Conservation (phyloP, 1,140 invertebrate species). For the Bombus confusus region DNA sequence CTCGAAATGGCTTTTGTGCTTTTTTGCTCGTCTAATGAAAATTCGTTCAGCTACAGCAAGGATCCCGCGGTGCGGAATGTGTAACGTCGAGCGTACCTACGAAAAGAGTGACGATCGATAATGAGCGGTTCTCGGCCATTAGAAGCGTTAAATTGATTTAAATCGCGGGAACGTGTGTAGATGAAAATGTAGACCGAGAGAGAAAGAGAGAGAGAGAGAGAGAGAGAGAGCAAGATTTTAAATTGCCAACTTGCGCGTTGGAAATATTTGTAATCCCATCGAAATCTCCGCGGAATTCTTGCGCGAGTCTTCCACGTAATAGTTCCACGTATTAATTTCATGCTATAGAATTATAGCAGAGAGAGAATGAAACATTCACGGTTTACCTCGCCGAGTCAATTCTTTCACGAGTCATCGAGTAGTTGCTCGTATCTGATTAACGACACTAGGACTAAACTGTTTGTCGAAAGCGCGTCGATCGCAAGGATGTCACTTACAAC, state of each 20-base stretch:
- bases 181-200: background rate
- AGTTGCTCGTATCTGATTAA: too few species aligned
- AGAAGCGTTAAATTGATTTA: conserved; percentile 56
- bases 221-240: background rate
- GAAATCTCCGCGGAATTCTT: conserved; percentile 1
- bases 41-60: conserved; percentile 20
- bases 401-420: too few species aligned
- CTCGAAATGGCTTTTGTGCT: conserved; percentile 15
- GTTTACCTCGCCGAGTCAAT: too few species aligned
- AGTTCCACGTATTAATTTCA: background rate
- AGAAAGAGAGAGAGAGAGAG: background rate
- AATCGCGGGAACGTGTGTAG: conserved; percentile 21
- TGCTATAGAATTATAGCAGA: background rate
- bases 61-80: conserved; percentile 32
- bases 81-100: conserved; percentile 10
- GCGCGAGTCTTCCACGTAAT: background rate
- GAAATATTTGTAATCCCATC: conserved; percentile 3
- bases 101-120: conserved; percentile 39
- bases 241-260: background rate
- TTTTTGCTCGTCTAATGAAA: conserved; percentile 51
- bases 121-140: conserved; percentile 45
- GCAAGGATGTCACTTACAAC: too few species aligned
- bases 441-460: too few species aligned
- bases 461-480: too few species aligned
- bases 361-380: background rate